These are phyloP conservation scores for Drosophila yakuba DNA, from an alignment of 1,140 invertebrate genomes.

Conservation along the genomic window DNA sequence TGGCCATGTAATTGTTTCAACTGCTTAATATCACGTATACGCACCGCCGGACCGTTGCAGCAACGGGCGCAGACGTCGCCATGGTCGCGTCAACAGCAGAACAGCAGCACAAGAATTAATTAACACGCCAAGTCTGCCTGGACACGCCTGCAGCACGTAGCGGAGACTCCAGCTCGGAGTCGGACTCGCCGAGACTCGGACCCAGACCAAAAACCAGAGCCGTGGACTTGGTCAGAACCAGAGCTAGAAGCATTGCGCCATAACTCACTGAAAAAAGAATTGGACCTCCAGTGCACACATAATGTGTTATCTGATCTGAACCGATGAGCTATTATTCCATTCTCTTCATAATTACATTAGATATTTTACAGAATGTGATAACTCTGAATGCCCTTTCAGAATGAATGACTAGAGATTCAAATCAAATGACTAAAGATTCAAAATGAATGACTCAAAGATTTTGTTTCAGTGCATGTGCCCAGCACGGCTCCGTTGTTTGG, in stretches of 20 bases:
- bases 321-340: too few relatives aligned
- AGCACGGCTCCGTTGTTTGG: slow-evolving; percentile 56
- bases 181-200: slow-evolving; percentile 2
- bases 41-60: slow-evolving; percentile 35
- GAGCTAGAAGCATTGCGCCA: slow-evolving; percentile 17
- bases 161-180: slow-evolving; percentile 29
- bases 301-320: not conserved
- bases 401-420: not conserved
- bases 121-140: slow-evolving; percentile 55
- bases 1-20: slow-evolving; percentile 61
- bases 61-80: slow-evolving; percentile 1
- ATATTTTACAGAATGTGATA: too few relatives aligned
- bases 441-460: not conserved
- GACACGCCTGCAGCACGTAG: slow-evolving; percentile 63
- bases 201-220: slow-evolving; percentile 10
- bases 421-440: too few relatives aligned
- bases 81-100: slow-evolving; percentile 49
- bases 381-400: not conserved
- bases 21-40: slow-evolving; percentile 72
- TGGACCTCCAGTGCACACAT: not conserved
- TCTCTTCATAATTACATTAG: too few relatives aligned
- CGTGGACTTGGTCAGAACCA: slow-evolving; percentile 23
- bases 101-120: slow-evolving; percentile 64
- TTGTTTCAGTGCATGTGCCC: slow-evolving; percentile 12
- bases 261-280: slow-evolving; percentile 5